These are phyloP conservation scores for Nesoenas mayeri DNA, from an alignment of 2,113 vertebrate genomes.

Conservation along the genomic window DNA sequence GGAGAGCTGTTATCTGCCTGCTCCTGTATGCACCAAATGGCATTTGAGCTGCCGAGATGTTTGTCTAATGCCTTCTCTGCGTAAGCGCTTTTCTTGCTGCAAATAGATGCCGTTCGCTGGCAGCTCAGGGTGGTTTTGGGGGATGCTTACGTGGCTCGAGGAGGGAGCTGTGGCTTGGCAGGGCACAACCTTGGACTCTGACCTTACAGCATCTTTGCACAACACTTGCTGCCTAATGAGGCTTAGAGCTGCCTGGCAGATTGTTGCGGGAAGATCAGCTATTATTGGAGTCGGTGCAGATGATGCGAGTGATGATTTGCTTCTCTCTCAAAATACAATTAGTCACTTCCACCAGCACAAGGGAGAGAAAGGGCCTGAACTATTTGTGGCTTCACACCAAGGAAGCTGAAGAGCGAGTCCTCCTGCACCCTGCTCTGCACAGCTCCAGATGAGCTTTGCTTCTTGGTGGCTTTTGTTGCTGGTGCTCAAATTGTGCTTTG, in stretches of 20 bases:
- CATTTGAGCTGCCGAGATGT: not conserved
- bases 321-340: slow-evolving; percentile 5
- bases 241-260: not conserved
- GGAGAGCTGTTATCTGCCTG: not conserved
- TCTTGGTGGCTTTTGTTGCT: not conserved
- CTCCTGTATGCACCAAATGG: not conserved
- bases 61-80: not conserved
- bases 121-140: not conserved
- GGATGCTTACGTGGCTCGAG: not conserved
- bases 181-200: not conserved
- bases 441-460: not conserved
- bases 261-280: not conserved
- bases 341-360: not conserved
- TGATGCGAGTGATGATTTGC: not conserved
- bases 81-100: not conserved
- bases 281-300: not conserved
- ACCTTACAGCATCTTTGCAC: not conserved
- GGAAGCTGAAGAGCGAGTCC: not conserved
- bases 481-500: not conserved
- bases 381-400: slow-evolving; percentile 1
- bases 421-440: not conserved
- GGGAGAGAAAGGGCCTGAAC: not conserved
- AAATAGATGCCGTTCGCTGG: not conserved
- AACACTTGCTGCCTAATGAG: slow-evolving; percentile 12
- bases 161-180: not conserved